These are phyloP conservation scores for Drosophila seguyi DNA, from an alignment of 1,140 invertebrate species.

Conservation along the genomic window DNA sequence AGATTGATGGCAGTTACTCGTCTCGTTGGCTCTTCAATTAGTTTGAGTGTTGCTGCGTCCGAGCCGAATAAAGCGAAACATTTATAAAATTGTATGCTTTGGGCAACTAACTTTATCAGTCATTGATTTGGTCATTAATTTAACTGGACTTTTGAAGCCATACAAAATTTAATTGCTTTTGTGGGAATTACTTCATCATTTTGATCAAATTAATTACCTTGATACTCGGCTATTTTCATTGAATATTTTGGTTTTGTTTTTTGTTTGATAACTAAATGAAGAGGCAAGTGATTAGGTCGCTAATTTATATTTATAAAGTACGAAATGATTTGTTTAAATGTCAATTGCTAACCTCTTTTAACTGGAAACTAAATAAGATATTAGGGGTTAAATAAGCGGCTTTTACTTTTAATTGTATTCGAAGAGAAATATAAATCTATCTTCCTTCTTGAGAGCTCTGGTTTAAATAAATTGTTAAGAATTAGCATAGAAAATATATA, in stretches of 20 bases:
- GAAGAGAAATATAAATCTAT: no score
- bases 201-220: conserved; percentile 13
- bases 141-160: conserved; percentile 11
- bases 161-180: conserved; percentile 15
- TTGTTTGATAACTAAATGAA: not conserved
- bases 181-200: conserved; percentile 12
- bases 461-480: no score
- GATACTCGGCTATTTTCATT: not conserved
- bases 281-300: not conserved
- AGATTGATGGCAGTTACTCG: conserved; percentile 64
- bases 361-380: not conserved
- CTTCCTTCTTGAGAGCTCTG: no score
- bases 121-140: conserved; percentile 40
- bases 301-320: not conserved
- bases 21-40: conserved; percentile 37
- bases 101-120: conserved; percentile 26
- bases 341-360: no score
- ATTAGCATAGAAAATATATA: no score
- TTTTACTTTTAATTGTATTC: no score
- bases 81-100: conserved; percentile 35
- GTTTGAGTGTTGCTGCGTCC: conserved; percentile 27
- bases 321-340: not conserved
- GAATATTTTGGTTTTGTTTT: not conserved
- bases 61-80: conserved; percentile 12
- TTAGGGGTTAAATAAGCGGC: not conserved